Conservation (phyloP, 2,113 vertebrate genomes). For the Paradoxurus hermaphroditus region DNA sequence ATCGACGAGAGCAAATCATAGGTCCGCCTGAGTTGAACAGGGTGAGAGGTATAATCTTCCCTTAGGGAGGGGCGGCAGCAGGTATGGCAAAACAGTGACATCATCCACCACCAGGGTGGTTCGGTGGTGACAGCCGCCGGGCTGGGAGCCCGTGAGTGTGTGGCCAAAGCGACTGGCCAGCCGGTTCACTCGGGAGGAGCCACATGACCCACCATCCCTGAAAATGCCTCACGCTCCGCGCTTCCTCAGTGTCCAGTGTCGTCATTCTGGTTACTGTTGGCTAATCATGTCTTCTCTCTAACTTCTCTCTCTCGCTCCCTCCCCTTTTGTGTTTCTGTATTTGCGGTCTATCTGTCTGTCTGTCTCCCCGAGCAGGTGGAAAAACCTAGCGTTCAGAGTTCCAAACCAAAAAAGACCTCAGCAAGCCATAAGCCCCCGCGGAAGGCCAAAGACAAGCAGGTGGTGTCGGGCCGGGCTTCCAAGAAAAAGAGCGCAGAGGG, state of each 20-base stretch:
- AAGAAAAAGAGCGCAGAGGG: constrained; percentile 92
- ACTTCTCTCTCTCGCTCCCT: constrained; percentile 36
- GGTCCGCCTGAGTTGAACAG: neutral
- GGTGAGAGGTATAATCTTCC: neutral
- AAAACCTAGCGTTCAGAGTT: constrained; percentile 89
- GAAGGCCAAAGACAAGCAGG: constrained; percentile 98
- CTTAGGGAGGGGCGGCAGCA: neutral
- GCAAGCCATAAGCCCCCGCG: constrained; percentile 90
- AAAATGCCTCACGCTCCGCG: neutral
- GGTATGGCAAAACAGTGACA: rapidly evolving
- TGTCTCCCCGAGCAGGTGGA: constrained; percentile 88
- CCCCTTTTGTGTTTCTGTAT: constrained; percentile 79
- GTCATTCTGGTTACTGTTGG: rapidly evolving
- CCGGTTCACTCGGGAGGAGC: neutral
- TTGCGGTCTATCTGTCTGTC: constrained; percentile 72
- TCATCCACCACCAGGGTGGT: neutral
- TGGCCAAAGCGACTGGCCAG: neutral
- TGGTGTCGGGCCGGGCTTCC: constrained; percentile 84
- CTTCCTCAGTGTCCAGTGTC: neutral
- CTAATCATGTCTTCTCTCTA: constrained; percentile 47
- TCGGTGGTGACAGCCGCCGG: neutral
- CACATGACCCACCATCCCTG: neutral
- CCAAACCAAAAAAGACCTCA: constrained; percentile 95
- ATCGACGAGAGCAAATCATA: neutral
- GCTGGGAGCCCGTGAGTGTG: neutral